phyloP scores from a whole-genome alignment of 2,113 vertebrate species.

The Nycticorax nycticorax region DNA sequence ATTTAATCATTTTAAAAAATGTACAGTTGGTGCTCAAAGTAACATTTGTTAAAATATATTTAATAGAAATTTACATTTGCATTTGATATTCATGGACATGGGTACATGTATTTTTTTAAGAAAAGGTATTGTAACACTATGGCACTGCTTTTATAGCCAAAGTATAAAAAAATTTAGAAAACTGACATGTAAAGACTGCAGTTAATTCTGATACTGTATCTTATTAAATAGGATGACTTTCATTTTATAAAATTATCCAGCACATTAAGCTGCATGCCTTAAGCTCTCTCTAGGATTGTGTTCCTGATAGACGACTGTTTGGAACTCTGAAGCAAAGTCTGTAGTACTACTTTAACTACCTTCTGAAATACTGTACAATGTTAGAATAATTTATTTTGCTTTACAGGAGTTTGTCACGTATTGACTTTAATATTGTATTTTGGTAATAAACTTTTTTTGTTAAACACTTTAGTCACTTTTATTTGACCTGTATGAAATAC shows the following conservation, averaged over 20 bases:
- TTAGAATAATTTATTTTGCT: conserved; percentile 93
- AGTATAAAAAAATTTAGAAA: conserved; percentile 70
- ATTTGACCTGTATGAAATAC: not conserved
- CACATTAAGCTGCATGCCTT: conserved; percentile 78
- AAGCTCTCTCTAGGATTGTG: conserved; percentile 74
- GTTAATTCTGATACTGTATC: conserved; percentile 70
- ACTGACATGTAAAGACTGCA: conserved; percentile 77
- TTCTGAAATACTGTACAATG: conserved; percentile 81
- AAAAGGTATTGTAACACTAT: conserved; percentile 82
- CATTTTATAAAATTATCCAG: conserved; percentile 75
- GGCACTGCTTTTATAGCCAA: conserved; percentile 82
- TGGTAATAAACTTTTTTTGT: conserved; percentile 92
- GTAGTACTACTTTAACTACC: conserved; percentile 75
- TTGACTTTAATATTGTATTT: conserved; percentile 93
- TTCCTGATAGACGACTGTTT: conserved; percentile 63
- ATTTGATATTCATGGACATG: conserved; percentile 81
- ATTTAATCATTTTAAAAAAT: conserved; percentile 76
- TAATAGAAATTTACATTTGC: conserved; percentile 79
- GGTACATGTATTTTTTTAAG: conserved; percentile 86
- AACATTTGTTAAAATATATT: conserved; percentile 81
- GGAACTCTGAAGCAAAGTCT: conserved; percentile 70
- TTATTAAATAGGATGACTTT: conserved; percentile 69
- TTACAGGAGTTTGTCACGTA: conserved; percentile 86
- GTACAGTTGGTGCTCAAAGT: conserved; percentile 83
- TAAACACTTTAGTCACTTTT: conserved; percentile 63